A percentile compares a stretch with the other conserved stretches of the same genome.
Evolutionary conservation across 2,797 vertebrate genomes (phyloP).

Genomic region (Sebastes iracundus): DNA sequence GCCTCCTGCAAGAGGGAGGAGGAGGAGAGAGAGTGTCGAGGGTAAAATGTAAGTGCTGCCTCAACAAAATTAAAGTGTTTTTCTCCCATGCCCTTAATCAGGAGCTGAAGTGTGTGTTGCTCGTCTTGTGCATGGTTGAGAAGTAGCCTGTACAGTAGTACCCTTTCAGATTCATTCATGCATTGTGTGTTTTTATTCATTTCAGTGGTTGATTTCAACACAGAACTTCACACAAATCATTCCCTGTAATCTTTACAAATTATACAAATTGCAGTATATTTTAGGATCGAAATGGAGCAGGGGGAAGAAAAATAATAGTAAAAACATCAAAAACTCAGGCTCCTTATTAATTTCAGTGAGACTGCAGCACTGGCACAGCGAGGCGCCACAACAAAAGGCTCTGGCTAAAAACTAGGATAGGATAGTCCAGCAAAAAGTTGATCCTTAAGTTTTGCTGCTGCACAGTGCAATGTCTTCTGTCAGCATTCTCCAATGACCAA

Average conservation of each 20-base stretch:
- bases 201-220: background rate
- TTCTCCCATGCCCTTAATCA: background rate
- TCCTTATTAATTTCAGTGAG: conserved; percentile 3
- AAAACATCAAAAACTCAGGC: background rate
- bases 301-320: background rate
- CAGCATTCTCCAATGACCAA: background rate
- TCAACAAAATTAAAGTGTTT: background rate
- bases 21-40: background rate
- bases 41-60: background rate
- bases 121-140: background rate
- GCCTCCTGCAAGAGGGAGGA: background rate
- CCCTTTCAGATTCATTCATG: background rate
- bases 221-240: background rate
- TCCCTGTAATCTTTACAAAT: background rate
- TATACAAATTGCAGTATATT: background rate
- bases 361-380: background rate
- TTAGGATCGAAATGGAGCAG: background rate
- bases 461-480: background rate
- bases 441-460: background rate
- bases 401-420: background rate
- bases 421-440: background rate
- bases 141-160: background rate
- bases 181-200: background rate
- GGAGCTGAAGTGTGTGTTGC: background rate
- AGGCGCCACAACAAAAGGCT: background rate